Conservation (phyloP, 2,113 vertebrate genomes). For the Ursus arctos region DNA sequence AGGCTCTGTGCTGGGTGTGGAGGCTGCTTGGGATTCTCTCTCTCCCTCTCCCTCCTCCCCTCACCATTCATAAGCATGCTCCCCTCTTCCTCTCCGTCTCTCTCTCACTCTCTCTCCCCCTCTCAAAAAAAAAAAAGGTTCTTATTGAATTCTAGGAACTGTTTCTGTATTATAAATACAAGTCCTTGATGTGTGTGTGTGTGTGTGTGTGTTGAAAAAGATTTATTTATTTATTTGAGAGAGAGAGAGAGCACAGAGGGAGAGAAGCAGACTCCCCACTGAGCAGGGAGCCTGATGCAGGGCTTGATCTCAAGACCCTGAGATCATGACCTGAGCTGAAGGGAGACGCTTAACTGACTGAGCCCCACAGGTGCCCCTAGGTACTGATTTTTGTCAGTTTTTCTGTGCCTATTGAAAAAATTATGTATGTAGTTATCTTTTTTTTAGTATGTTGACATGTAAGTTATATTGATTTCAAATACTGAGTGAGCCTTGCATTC, state of each 20-base stretch:
- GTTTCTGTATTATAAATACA: not conserved
- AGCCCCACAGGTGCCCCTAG: not conserved
- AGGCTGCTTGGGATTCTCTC: not conserved
- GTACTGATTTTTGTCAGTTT: not conserved
- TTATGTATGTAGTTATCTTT: not conserved
- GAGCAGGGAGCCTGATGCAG: not conserved
- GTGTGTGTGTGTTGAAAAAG: not conserved
- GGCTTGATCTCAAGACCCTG: not conserved
- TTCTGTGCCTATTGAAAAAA: not conserved
- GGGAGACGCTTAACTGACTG: not conserved
- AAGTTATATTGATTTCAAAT: conserved; percentile 24
- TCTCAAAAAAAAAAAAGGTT: not conserved
- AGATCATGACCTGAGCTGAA: not conserved
- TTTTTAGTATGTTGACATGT: not conserved
- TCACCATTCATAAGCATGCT: not conserved
- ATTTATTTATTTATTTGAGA: not conserved
- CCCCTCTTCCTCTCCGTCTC: not conserved
- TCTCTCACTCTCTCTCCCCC: not conserved
- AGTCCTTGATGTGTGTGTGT: not conserved
- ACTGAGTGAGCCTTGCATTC: not conserved
- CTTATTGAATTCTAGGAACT: not conserved
- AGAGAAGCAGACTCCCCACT: not conserved
- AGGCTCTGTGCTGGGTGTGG: not conserved
- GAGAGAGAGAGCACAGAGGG: not conserved
- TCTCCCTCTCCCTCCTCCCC: not conserved